phyloP scores from a whole-genome alignment of 1,140 invertebrate genomes.

The Ceratitis capitata region DNA sequence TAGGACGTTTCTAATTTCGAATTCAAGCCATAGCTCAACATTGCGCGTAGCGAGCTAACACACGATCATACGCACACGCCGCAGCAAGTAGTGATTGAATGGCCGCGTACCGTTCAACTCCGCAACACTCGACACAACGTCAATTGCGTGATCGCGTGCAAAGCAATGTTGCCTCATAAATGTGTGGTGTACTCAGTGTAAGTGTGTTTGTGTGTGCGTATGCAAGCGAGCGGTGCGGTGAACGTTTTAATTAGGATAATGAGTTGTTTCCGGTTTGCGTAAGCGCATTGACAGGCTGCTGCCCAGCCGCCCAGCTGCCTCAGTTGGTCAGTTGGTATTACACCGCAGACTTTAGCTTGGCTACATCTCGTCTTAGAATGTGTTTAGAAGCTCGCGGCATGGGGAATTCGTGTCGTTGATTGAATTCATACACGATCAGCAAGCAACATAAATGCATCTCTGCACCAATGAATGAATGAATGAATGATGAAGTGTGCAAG shows the following conservation, averaged over 20 bases:
- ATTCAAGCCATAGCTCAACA: background rate
- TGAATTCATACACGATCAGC: too few relatives aligned
- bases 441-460: too few relatives aligned
- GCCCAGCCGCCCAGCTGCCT: background rate
- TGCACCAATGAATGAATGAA: background rate
- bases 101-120: background rate
- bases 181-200: slow-evolving; percentile 1
- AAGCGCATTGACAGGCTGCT: background rate
- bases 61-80: background rate
- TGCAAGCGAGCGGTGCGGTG: slow-evolving; percentile 43
- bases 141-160: slow-evolving; percentile 6
- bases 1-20: slow-evolving; percentile 15
- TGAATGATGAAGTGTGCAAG: slow-evolving; percentile 6
- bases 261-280: slow-evolving; percentile 61
- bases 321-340: background rate
- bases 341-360: background rate
- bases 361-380: background rate
- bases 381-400: background rate
- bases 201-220: background rate
- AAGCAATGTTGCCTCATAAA: background rate
- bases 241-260: slow-evolving; percentile 66
- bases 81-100: background rate
- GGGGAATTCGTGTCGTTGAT: background rate
- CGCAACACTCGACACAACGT: background rate
- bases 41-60: background rate